A percentile compares a stretch with the other conserved stretches of the same genome.
Conservation (phyloP, 1,140 invertebrate species). For the Drosophila takahashii region DNA sequence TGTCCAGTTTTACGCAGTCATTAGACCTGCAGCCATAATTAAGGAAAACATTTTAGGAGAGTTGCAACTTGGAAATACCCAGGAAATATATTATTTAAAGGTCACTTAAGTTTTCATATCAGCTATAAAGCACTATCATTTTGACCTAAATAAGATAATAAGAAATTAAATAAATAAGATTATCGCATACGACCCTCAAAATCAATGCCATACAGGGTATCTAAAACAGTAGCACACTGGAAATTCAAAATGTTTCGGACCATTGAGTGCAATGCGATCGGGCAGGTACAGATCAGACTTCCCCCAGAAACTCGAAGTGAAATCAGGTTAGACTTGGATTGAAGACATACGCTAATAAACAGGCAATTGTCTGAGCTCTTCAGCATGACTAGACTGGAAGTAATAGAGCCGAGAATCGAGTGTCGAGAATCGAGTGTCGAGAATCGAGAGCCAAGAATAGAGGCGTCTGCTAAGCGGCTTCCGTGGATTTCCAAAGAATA, state of each 20-base stretch:
- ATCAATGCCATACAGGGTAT: constrained; percentile 4
- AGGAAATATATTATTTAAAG: not conserved
- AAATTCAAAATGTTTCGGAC: constrained; percentile 24
- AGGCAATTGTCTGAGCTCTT: constrained; percentile 54
- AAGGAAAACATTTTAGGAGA: constrained; percentile 15
- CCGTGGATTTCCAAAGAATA: constrained; percentile 50
- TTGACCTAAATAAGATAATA: not conserved
- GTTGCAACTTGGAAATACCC: constrained; percentile 1
- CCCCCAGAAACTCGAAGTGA: constrained; percentile 36
- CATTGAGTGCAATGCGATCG: constrained; percentile 40
- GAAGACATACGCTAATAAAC: constrained; percentile 70
- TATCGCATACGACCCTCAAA: not conserved
- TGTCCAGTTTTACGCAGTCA: constrained; percentile 59
- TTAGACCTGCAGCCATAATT: constrained; percentile 64
- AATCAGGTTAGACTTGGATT: constrained; percentile 72
- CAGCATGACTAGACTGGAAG: constrained; percentile 56
- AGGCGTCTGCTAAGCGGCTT: constrained; percentile 54
- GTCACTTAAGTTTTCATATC: not conserved
- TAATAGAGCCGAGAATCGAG: constrained; percentile 18
- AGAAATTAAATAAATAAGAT: not conserved
- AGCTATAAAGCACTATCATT: not conserved
- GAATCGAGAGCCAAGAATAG: not conserved
- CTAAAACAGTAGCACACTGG: constrained; percentile 16
- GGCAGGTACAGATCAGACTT: constrained; percentile 23
- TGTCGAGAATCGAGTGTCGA: constrained; percentile 9